Evolutionary conservation across 2,797 vertebrate genomes (phyloP), one percentile per base, ranked within the genome.

Genomic region (Graptemys geographica): DNA sequence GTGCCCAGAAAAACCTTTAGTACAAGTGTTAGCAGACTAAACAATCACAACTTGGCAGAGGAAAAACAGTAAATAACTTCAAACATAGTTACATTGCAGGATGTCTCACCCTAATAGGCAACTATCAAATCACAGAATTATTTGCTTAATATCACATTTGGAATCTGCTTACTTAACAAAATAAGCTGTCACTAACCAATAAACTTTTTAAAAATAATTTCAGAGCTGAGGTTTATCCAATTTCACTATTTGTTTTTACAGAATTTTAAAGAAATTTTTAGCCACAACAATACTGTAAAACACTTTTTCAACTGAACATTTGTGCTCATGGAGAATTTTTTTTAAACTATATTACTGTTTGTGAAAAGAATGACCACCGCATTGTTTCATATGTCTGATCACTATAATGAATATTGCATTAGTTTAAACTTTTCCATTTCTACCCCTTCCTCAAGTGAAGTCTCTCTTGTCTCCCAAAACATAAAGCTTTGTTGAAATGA

Each of bases 21-120:
- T 98, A 98, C 99, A 98, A 99, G 98, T 98, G 98, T 98, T 98
- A 99, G 98, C 98, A 99, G 99, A 99, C 99, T 99, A 99, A 99
- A 99, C 99, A 99, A 99, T 99, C 98, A 97, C 97, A 98, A 98
- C 95, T 95, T 98, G 95, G 98, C 98, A 98, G 98, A 98, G 98
- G 96, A 99, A 98, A 93, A 99, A 98, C 98, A 98, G 98, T 99
- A 99, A 99, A 99, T 98, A 99, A 98, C 97, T 98, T 98, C 96
- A 97, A 95, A 98, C 98, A 98, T 98, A 97, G 96, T 94, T 97
- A 95, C 90, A 95, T 98, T 97, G 98, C 94, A 99, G 98, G 98
- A 98, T 98, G 98, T 98, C 98, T 98, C 97, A 98, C 97, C 97
- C 98, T 98, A 99, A 98, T 98, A 98, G 93, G 96, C 98, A 99